Evolutionary conservation across 2,888 invertebrate genomes (phyloP).

Genomic region (Xestia xanthographa): DNA sequence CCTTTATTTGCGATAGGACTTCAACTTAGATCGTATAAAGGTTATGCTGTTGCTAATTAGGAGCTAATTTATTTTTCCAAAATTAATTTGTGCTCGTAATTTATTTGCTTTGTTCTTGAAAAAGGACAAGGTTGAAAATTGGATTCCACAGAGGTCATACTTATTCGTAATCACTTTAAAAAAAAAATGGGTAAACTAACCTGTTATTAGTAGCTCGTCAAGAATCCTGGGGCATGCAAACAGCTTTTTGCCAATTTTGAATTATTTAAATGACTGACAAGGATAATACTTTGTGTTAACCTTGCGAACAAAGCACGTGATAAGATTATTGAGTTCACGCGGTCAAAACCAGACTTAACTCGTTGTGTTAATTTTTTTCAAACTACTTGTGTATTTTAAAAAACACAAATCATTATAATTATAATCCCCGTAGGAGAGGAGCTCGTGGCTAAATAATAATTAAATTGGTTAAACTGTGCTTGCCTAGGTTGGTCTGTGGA

Average conservation of each 20-base stretch:
- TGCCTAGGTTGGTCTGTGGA: too few species aligned
- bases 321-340: conserved; percentile 54
- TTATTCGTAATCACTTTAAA: conserved; percentile 3
- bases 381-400: neutral
- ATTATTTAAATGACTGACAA: conserved; percentile 44
- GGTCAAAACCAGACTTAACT: conserved; percentile 47
- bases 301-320: conserved; percentile 53
- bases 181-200: too few species aligned
- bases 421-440: neutral
- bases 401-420: neutral
- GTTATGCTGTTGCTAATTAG: neutral
- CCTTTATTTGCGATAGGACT: conserved; percentile 30
- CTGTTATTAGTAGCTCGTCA: conserved; percentile 29
- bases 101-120: neutral
- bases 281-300: conserved; percentile 49
- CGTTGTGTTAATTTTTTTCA: conserved; percentile 11
- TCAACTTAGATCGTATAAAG: neutral
- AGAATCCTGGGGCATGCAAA: conserved; percentile 32
- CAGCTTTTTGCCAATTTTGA: conserved; percentile 49
- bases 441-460: too few species aligned
- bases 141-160: neutral
- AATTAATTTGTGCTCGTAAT: neutral
- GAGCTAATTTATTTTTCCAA: neutral
- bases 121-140: too few species aligned
- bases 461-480: too few species aligned